Evolutionary conservation across 2,888 invertebrate species (phyloP).

Genomic region (Catocala sponsa): DNA sequence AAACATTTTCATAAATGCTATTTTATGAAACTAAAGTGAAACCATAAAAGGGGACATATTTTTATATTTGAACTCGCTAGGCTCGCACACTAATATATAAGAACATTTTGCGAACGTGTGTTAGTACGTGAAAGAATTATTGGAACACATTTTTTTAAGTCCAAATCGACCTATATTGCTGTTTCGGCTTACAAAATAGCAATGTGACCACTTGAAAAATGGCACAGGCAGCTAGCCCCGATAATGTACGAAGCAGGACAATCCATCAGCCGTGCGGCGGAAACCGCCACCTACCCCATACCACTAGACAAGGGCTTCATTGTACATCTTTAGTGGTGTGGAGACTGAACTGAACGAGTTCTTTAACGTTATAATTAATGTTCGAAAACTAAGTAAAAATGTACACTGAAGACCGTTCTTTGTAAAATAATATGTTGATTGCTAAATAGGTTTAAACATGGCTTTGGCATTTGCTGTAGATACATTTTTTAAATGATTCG

Average conservation of each 20-base stretch:
- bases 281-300: slow-evolving; percentile 51
- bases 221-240: slow-evolving; percentile 66
- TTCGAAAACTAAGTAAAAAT: too few species aligned
- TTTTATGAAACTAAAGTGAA: too few species aligned
- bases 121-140: slow-evolving; percentile 10
- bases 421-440: too few species aligned
- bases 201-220: slow-evolving; percentile 74
- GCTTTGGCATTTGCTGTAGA: too few species aligned
- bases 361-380: neutral
- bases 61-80: too few species aligned
- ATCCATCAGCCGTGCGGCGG: slow-evolving; percentile 65
- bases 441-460: too few species aligned
- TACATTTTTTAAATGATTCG: too few species aligned
- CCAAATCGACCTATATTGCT: slow-evolving; percentile 51
- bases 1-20: too few species aligned
- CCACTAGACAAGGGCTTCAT: slow-evolving; percentile 47
- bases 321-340: slow-evolving; percentile 46
- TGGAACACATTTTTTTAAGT: slow-evolving; percentile 29
- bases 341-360: slow-evolving; percentile 32
- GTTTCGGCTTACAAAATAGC: slow-evolving; percentile 63
- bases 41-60: too few species aligned
- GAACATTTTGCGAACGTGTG: neutral
- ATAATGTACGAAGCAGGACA: slow-evolving; percentile 73
- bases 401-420: too few species aligned
- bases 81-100: too few species aligned